Evolutionary conservation across 2,888 invertebrate genomes (phyloP).

Genomic region (Halictus quadricinctus): DNA sequence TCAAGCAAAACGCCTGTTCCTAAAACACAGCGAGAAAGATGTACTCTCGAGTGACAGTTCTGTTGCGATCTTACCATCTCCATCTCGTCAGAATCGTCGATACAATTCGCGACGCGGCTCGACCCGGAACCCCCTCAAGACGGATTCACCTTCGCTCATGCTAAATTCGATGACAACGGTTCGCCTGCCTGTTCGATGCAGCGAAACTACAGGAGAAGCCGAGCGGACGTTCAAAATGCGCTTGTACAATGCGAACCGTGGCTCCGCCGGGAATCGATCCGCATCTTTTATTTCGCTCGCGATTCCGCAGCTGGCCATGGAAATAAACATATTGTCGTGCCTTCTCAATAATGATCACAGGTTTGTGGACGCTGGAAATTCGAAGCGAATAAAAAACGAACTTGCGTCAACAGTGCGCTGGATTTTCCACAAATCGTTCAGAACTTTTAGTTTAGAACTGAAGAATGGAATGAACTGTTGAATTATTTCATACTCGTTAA

Average conservation of each 20-base stretch:
- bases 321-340: too few relatives aligned
- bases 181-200: slow-evolving; percentile 10
- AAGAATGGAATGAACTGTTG: too few relatives aligned
- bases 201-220: neutral
- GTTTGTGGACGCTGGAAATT: too few relatives aligned
- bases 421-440: too few relatives aligned
- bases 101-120: slow-evolving; percentile 1
- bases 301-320: slow-evolving; percentile 21
- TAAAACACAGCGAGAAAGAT: neutral
- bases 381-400: too few relatives aligned
- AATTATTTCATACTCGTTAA: too few relatives aligned
- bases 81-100: slow-evolving; percentile 15
- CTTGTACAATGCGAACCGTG: neutral
- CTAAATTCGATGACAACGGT: slow-evolving; percentile 18
- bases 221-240: neutral
- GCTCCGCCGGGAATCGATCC: slow-evolving; percentile 17
- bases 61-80: slow-evolving; percentile 41
- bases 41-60: neutral
- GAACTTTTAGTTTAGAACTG: too few relatives aligned
- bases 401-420: too few relatives aligned
- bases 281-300: neutral
- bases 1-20: slow-evolving; percentile 35
- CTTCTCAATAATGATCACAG: too few relatives aligned
- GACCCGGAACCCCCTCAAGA: slow-evolving; percentile 31
- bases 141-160: slow-evolving; percentile 39